phyloP scores from a whole-genome alignment of 1,140 invertebrate genomes.

The Gonatopus flavifemur region DNA sequence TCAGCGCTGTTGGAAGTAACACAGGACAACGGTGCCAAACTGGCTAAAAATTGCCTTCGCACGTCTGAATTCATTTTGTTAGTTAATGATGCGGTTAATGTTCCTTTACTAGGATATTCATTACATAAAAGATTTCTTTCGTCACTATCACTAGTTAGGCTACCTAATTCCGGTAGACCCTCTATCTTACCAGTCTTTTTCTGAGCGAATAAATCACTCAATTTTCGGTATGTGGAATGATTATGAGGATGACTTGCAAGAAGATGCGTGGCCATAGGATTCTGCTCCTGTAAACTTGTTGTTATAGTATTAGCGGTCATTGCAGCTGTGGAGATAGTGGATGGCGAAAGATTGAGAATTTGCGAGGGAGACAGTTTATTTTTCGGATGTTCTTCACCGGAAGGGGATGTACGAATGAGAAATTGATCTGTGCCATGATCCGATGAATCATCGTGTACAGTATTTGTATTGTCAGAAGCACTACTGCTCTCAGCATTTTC shows the following conservation, averaged over 20 bases:
- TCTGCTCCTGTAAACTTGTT: slow-evolving; percentile 57
- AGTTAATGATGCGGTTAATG: slow-evolving; percentile 45
- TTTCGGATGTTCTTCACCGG: slow-evolving; percentile 41
- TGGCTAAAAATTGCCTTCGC: slow-evolving; percentile 74
- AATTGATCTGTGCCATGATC: slow-evolving; percentile 22
- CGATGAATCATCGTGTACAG: slow-evolving; percentile 1
- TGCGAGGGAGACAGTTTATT: too few relatives aligned
- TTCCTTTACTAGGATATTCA: slow-evolving; percentile 45
- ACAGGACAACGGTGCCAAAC: slow-evolving; percentile 73
- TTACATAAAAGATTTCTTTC: slow-evolving; percentile 33
- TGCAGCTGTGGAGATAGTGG: background rate
- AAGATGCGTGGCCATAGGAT: slow-evolving; percentile 17
- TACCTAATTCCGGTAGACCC: slow-evolving; percentile 60
- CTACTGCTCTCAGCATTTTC: slow-evolving; percentile 28
- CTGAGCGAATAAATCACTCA: slow-evolving; percentile 67
- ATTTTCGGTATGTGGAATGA: slow-evolving; percentile 67
- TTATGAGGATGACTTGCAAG: slow-evolving; percentile 27
- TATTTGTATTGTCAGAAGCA: slow-evolving; percentile 14
- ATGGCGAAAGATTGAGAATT: too few relatives aligned
- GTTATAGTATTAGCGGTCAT: background rate
- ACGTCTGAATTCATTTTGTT: slow-evolving; percentile 55
- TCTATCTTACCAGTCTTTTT: slow-evolving; percentile 47
- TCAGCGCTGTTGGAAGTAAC: slow-evolving; percentile 64
- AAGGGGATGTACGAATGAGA: slow-evolving; percentile 38
- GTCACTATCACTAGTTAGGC: slow-evolving; percentile 47